Evolutionary conservation across 37 sponge, comb jelly and placozoan genomes (phyloP).

Genomic region (Cladorhizidae sp.): DNA sequence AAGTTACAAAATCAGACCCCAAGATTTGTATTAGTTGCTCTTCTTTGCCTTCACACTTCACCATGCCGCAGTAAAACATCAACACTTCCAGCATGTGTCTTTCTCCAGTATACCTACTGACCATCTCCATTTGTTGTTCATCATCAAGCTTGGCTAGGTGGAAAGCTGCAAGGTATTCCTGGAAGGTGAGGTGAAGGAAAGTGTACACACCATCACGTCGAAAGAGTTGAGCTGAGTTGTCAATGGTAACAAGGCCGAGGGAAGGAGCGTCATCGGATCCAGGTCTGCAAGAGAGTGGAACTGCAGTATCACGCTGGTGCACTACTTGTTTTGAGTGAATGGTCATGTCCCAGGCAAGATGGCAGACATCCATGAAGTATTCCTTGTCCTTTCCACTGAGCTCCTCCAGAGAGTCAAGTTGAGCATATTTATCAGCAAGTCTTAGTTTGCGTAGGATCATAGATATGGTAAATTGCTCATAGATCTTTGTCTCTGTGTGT

Average conservation of each 20-base stretch:
- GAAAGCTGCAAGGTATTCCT: constrained; percentile 60
- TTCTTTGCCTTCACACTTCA: not conserved
- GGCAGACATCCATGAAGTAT: constrained; percentile 11
- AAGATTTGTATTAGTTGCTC: not conserved
- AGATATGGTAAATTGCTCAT: constrained; percentile 17
- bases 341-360: constrained; percentile 22
- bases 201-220: not conserved
- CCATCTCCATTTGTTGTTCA: not conserved
- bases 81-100: constrained; percentile 34
- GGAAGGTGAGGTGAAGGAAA: constrained; percentile 54
- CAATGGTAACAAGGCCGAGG: constrained; percentile 12
- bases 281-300: no score
- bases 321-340: not conserved
- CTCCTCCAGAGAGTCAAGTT: not conserved
- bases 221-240: not conserved
- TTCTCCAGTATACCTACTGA: not conserved
- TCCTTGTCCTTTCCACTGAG: not conserved
- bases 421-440: not conserved
- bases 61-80: constrained; percentile 53
- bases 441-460: constrained; percentile 9
- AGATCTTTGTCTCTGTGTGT: constrained; percentile 44
- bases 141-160: not conserved
- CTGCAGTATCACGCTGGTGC: not conserved
- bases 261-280: not conserved
- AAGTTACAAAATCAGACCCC: no score